Base-by-base conservation (phyloP, 2,888 invertebrate species). In the Lumbricus terrestris region DNA sequence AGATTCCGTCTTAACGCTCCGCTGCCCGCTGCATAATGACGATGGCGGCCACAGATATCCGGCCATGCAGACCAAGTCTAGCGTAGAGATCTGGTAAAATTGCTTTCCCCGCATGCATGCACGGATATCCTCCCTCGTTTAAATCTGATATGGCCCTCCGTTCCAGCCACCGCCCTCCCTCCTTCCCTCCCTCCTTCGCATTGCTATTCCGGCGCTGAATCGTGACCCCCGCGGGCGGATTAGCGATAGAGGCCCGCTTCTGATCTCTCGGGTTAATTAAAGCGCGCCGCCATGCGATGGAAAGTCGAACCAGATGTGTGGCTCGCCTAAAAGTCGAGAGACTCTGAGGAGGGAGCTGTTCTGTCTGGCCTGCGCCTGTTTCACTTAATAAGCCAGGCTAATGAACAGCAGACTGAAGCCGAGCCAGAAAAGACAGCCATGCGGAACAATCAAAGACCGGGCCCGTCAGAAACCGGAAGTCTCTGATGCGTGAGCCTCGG, bases 81-180 rank as follows among this genome's bases (percentile, higher is more conserved):
- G 69, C 69, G 69, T 69, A 69, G 69, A 69, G 69, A n/a, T 69
- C 47, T 69, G 69, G 69, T 69, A 69, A 69, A 69, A 69, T 69
- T 69, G 69, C 69, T 69, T 69, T 69, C 69, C 69, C 69, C 69
- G 69, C 69, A 69, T 69, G 69, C 69, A 69, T n/a, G 69, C 69
- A 11, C 69, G 69, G 69, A 69, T 69, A 69, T 69, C 69, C 69
- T 69, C 29, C n/a, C 69, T 69, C 69, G 69, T n/a, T 69, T 69
- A 69, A 69, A 69, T 69, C 69, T 69, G 69, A 69, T 69, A 69
- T 69, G 69, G 18, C n/a, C n/a, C n/a, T 16, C 69, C 69, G 8
- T n/a, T 69, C 69, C 69, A 29, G n/a, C 2, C 5, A n/a, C 69
- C 69, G 0, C n/a, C n/a, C n/a, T n/a, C n/a, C n/a, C n/a, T n/a